Base-by-base conservation (phyloP, 2,113 vertebrate species). In the Puntigrus tetrazona region DNA sequence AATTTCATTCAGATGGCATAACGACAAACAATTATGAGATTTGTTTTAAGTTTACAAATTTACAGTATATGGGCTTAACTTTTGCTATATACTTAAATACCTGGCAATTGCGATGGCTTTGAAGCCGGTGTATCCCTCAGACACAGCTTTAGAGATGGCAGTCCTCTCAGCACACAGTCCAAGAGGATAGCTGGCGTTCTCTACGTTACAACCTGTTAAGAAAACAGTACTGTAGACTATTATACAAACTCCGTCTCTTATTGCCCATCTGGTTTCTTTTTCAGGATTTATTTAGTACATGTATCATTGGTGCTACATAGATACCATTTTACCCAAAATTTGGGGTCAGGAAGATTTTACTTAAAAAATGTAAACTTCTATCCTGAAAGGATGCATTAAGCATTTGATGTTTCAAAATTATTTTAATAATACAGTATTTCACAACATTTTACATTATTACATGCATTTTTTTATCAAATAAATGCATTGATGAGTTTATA, bases 111-210 rank as follows among this genome's bases (percentile, higher is more conserved):
- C 96, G 27, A 97, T 95, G 43, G 96, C 96, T 78, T 41, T 93
- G 89, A 96, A 96, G 14, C 90, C 86, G 20, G 83, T 93, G 88
- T 94, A 87, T 0, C 96, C 96, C 85, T 96, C 94, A 0, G 95
- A 96, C 70, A 97, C 89, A 73, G 96, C 96, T 83, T 96, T 97
- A 41, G 91, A 93, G 85, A 97, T 95, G 14, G 95, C 96, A 0
- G 90, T 86, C 0, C 94, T 92, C 81, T 97, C 96, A 0, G 96
- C 96, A 0, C 96, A 97, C 75, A 92, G 0, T 0, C 95, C 94
- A 75, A 96, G 85, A 0, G 89, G 84, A 84, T 92, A 89, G 88
- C 90, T 92, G 36, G 94, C 93, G 0, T 97, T 97, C 87, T 97
- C 96, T 41, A 97, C 63, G 0, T 96, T 97, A 90, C 96, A 96